Evolutionary conservation across 2,888 invertebrate species (phyloP).

Genomic region (Cheilosia impressa): DNA sequence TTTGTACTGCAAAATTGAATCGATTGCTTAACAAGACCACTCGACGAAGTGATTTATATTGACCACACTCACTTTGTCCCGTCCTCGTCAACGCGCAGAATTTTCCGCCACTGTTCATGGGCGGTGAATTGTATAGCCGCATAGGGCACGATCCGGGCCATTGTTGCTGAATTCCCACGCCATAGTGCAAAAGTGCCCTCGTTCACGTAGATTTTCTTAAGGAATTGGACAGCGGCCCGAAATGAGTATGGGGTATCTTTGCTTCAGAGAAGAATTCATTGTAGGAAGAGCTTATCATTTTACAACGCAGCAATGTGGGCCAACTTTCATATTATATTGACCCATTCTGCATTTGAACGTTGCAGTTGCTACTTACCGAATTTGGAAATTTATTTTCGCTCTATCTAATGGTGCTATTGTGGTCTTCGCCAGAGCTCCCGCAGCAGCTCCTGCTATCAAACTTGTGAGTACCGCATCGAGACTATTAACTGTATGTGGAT

Average conservation of each 20-base stretch:
- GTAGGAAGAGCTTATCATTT: slow-evolving; percentile 52
- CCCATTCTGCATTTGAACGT: slow-evolving; percentile 42
- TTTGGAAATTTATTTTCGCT: slow-evolving; percentile 99
- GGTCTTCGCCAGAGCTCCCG: slow-evolving; percentile 98
- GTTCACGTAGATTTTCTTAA: slow-evolving; percentile 87
- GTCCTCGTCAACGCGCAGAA: slow-evolving; percentile 89
- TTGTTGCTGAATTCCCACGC: slow-evolving; percentile 99
- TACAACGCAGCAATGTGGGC: background rate
- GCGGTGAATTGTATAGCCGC: slow-evolving; percentile 99
- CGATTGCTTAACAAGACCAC: slow-evolving; percentile 7
- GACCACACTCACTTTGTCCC: slow-evolving; percentile 83
- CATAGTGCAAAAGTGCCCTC: slow-evolving; percentile 95
- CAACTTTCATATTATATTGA: background rate
- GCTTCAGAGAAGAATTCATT: slow-evolving; percentile 77
- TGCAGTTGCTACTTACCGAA: slow-evolving; percentile 84
- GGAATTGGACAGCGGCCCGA: slow-evolving; percentile 88
- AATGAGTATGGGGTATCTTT: slow-evolving; percentile 89
- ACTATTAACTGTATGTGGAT: slow-evolving; percentile 81
- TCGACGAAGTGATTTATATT: background rate
- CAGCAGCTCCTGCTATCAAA: slow-evolving; percentile 94
- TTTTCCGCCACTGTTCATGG: slow-evolving; percentile 97
- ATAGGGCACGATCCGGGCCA: slow-evolving; percentile 98
- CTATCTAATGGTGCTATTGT: slow-evolving; percentile 98
- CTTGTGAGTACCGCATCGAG: slow-evolving; percentile 90
- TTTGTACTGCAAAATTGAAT: slow-evolving; percentile 80